Evolutionary conservation across 2,888 invertebrate species (phyloP), one percentile per base, ranked within the genome.

Genomic region (Elgonia sp.): DNA sequence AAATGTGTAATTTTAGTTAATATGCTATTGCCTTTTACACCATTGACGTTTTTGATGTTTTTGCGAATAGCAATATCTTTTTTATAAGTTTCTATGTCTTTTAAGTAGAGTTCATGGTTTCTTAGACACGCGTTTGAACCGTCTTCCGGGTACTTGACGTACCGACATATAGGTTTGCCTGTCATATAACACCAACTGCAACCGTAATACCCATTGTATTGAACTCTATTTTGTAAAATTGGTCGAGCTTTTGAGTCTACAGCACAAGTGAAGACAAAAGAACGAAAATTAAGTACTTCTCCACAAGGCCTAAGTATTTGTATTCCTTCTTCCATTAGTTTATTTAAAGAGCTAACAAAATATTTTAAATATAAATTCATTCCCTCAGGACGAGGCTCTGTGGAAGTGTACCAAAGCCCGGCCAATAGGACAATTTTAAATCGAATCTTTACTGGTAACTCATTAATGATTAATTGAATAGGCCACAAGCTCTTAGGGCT

Each of bases 211-310:
- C n/a, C n/a, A n/a, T 65, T 65, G 40, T 65, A 65, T 18, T 65
- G 65, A 0, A 40, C n/a, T 40, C 40, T n/a, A 18, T 65, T 46
- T 69, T 69, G 50, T 5, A 50, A 6, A 42, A 70, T 50, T 10
- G 80, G 80, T 39, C 80, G 46, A 12, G 80, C 80, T 70, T 80
- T 70, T 0, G 80, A 80, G 39, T 80, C 80, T 20, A 80, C 80
- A 9, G 70, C 70, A 16, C 46, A 70, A 37, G 70, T 69, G 16
- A 79, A 79, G 0, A 67, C 40, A 16, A 77, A 79, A 9, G 69
- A 79, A 40, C 29, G 42, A 69, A 79, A 79, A 42, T 18, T 69
- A 3, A 79, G 21, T 18, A 39, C 60, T 67, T 79, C 57, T 69
- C 69, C 69, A 69, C n/a, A 29, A 42, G 57, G 18, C 37, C 42